These are phyloP conservation scores for Sitobion miscanthi DNA, from an alignment of 1,140 invertebrate genomes.

Conservation along the genomic window DNA sequence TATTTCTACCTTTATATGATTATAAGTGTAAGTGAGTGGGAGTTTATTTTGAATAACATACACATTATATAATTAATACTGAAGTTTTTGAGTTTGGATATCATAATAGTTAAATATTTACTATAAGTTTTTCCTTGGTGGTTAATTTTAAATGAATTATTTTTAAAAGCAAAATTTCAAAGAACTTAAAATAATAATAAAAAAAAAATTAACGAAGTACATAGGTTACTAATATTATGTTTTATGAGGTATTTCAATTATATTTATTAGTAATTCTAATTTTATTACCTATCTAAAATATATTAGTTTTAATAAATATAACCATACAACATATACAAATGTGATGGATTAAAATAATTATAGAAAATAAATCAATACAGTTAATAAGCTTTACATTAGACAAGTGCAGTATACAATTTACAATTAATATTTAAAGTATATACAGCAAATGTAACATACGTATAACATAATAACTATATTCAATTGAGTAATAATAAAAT, in stretches of 20 bases:
- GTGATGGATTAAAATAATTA: conserved; percentile 5
- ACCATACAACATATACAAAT: background rate
- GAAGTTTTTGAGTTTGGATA: background rate
- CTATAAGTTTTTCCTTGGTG: background rate
- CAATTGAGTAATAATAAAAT: background rate
- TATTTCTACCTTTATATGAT: too few species aligned
- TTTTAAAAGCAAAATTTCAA: background rate
- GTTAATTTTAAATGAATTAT: background rate
- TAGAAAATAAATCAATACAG: background rate
- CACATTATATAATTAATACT: background rate
- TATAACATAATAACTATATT: background rate
- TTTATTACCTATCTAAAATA: background rate
- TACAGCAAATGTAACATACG: background rate
- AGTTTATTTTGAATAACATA: too few species aligned
- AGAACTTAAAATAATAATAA: background rate
- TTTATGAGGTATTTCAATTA: background rate
- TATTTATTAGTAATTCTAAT: background rate
- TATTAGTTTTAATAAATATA: background rate
- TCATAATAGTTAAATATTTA: background rate
- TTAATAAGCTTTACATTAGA: conserved; percentile 13
- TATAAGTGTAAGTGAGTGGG: too few species aligned
- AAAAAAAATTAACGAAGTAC: background rate
- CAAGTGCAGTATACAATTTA: background rate
- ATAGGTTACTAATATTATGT: background rate
- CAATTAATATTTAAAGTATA: background rate